These are phyloP conservation scores for Himantopus leucocephalus DNA, from an alignment of 2,113 vertebrate genomes.

Conservation along the genomic window DNA sequence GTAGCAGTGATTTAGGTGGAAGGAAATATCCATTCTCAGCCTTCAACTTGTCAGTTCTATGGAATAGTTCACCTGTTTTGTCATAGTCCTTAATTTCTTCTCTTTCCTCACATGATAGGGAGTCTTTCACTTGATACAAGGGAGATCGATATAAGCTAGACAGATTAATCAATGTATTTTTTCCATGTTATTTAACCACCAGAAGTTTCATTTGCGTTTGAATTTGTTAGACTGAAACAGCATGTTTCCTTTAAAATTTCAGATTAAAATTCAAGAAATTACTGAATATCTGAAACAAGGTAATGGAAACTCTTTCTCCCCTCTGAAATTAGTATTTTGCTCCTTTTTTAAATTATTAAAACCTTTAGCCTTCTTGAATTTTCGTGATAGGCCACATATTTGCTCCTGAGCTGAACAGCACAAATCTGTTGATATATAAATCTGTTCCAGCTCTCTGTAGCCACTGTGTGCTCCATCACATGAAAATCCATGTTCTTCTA, in stretches of 20 bases:
- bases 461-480: neutral
- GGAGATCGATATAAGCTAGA: neutral
- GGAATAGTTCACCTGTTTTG: neutral
- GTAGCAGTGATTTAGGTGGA: neutral
- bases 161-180: neutral
- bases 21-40: neutral
- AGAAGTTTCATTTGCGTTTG: neutral
- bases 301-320: neutral
- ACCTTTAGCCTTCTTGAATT: neutral
- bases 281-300: neutral
- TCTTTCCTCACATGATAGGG: neutral
- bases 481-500: neutral
- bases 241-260: neutral
- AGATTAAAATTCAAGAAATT: neutral
- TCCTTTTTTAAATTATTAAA: conserved; percentile 4
- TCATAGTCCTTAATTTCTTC: neutral
- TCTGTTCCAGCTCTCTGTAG: neutral
- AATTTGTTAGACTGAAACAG: neutral
- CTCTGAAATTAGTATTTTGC: neutral
- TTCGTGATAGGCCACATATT: neutral
- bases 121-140: neutral
- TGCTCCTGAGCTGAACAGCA: neutral
- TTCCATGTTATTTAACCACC: neutral
- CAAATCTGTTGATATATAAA: neutral
- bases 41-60: neutral